phyloP scores from a whole-genome alignment of 1,140 invertebrate genomes.

The Lucilia cuprina region DNA sequence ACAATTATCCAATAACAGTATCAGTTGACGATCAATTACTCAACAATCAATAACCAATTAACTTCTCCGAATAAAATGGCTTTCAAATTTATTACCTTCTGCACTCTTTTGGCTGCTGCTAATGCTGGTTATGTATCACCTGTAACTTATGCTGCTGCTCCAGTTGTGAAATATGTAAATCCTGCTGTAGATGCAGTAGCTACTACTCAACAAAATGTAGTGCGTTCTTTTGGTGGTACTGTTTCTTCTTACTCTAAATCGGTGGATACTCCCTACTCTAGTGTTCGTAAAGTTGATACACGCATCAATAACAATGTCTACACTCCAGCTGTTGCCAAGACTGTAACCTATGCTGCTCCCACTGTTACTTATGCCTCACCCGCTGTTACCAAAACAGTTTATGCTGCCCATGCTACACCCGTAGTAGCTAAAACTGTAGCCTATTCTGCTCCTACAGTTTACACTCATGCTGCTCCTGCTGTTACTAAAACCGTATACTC shows the following conservation, averaged over 20 bases:
- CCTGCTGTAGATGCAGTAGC: constrained; percentile 65
- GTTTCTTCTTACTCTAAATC: constrained; percentile 69
- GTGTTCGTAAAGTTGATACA: constrained; percentile 68
- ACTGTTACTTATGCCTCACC: constrained; percentile 42
- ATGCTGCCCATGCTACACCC: constrained; percentile 47
- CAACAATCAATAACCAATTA: constrained; percentile 42
- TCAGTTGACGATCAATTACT: constrained; percentile 27
- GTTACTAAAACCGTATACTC: constrained; percentile 49
- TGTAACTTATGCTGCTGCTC: constrained; percentile 49
- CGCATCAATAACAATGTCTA: constrained; percentile 69
- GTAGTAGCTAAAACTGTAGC: constrained; percentile 52
- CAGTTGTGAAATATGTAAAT: constrained; percentile 59
- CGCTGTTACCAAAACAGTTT: constrained; percentile 53
- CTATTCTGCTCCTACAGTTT: constrained; percentile 36
- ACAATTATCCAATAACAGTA: not conserved
- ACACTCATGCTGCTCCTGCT: constrained; percentile 56
- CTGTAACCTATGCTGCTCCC: constrained; percentile 55
- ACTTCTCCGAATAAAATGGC: constrained; percentile 48
- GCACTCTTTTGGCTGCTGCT: constrained; percentile 61
- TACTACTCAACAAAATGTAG: constrained; percentile 66
- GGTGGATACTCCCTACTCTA: constrained; percentile 71
- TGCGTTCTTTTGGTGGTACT: constrained; percentile 68
- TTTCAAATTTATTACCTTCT: constrained; percentile 62
- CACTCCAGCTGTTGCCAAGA: constrained; percentile 61
- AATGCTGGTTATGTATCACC: constrained; percentile 59